Percentiles rank a stretch among this genome's conserved stretches.
These are phyloP conservation scores for Stegastes partitus DNA, from an alignment of 2,113 vertebrate species.

Conservation along the genomic window DNA sequence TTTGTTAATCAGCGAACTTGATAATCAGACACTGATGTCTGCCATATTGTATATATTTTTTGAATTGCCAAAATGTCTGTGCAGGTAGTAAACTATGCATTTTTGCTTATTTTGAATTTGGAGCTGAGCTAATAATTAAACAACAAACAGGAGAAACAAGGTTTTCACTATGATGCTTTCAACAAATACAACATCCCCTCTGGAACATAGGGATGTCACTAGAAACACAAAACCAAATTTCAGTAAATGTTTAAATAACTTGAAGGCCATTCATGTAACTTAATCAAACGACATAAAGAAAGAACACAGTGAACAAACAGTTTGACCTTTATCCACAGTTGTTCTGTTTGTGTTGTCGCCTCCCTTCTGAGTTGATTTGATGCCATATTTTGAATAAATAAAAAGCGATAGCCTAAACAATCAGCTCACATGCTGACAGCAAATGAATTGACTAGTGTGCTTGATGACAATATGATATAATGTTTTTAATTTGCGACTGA, in stretches of 20 bases:
- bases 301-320: not conserved
- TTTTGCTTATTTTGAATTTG: not conserved
- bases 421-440: not conserved
- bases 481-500: not conserved
- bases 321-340: fast-evolving
- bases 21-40: not conserved
- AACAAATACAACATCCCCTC: no score
- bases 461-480: not conserved
- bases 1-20: conserved; percentile 22
- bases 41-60: not conserved
- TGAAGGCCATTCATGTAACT: not conserved
- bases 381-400: not conserved
- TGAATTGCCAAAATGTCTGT: not conserved
- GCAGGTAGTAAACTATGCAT: no score
- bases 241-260: no score
- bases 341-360: not conserved
- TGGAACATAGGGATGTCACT: no score
- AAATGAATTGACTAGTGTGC: not conserved
- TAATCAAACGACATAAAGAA: not conserved
- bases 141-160: no score
- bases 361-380: not conserved
- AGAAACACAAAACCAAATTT: no score
- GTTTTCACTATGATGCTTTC: no score
- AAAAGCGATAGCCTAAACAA: not conserved
- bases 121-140: no score